Evolutionary conservation across 1,140 invertebrate genomes (phyloP), one percentile per base, ranked within the genome.

Genomic region (Frieseomelitta varia): DNA sequence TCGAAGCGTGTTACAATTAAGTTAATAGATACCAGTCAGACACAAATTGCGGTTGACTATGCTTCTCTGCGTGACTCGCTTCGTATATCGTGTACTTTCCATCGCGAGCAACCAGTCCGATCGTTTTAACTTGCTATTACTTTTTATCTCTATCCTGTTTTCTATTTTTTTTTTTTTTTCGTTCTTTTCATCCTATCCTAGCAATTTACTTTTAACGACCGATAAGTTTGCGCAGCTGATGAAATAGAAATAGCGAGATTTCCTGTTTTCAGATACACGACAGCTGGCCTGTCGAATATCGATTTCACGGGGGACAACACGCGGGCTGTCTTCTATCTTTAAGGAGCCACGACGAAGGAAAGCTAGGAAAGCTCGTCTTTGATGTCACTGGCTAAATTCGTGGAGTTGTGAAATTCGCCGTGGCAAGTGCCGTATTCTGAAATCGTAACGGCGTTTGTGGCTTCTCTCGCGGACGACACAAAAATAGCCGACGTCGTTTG

Each of bases 11-110:
- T 87, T 90, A 91, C 91, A 92, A 92, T 93, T 91, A 88, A 91
- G 90, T 90, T 91, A 93, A 93, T 93, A 92, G 91, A 91, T 91
- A 90, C 81, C 91, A 92, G 91, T 92, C 92, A 90, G 85, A 76
- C 76, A 83, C 84, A 90, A 92, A 93, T 91, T 92, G 88, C 85
- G 67, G 51, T 65, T 24, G 77, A 71, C 77, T 78, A 34, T 56
- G 71, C 74, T 68, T 68, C 84, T 77, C 79, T 75, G 76, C 72
- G 88, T 81, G 84, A 85, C 79, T 86, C 65, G 78, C 30, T 74
- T 90, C 75, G 63, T 51, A 30, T 72, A 86, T 87, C 72, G 47
- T 71, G 27, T 79, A 79, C 51, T 78, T 84, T 81, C 65, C 53
- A 73, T 77, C 68, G n/a, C 39, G 34, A 14, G 12, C 75, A 11